phyloP scores from a whole-genome alignment of 2,888 invertebrate genomes.

The Acleris cristana region DNA sequence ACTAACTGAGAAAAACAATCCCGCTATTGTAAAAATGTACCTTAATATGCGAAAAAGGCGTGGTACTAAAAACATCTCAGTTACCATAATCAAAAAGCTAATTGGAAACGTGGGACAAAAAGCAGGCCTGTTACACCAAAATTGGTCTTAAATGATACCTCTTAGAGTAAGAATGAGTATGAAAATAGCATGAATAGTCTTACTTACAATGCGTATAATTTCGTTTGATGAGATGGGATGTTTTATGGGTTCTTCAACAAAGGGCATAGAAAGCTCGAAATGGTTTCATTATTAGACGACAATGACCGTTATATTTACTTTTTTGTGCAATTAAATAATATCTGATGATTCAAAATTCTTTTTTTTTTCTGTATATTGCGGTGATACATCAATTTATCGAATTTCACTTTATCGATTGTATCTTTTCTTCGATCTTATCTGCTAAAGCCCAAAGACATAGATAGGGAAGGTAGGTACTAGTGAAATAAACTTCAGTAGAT shows the following conservation, averaged over 20 bases:
- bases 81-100: constrained; percentile 60
- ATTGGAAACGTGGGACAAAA: constrained; percentile 60
- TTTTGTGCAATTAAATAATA: neutral
- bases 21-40: constrained; percentile 40
- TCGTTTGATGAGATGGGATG: constrained; percentile 7
- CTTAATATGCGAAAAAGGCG: constrained; percentile 34
- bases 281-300: neutral
- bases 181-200: constrained; percentile 1
- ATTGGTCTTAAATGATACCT: constrained; percentile 9
- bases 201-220: constrained; percentile 13
- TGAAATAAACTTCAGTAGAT: no score
- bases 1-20: constrained; percentile 12
- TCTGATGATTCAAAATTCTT: no score
- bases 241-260: constrained; percentile 12
- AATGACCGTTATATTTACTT: neutral
- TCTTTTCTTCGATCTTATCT: no score
- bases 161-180: constrained; percentile 1
- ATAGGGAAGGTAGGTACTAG: no score
- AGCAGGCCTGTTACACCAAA: constrained; percentile 26
- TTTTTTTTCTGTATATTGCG: no score
- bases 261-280: neutral
- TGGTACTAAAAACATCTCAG: constrained; percentile 49
- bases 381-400: no score
- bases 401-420: no score
- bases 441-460: no score